These are phyloP conservation scores for Myoxocephalus aenaeus DNA, from an alignment of 2,797 vertebrate species.

Conservation along the genomic window DNA sequence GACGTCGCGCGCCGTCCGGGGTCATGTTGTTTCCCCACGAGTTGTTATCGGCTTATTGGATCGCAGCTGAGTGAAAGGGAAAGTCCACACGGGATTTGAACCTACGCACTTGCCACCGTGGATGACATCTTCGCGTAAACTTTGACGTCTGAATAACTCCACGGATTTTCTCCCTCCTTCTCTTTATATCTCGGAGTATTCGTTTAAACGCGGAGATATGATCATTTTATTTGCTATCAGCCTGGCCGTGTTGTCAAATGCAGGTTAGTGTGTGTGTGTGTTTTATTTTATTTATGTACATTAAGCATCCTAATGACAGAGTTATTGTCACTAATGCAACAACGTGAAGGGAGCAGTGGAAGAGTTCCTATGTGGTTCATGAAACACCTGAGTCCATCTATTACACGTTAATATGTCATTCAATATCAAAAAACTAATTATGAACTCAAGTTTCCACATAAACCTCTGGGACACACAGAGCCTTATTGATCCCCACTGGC, in stretches of 20 bases:
- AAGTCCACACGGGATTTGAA: constrained; percentile 71
- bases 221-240: constrained; percentile 56
- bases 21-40: constrained; percentile 58
- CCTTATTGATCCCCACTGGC: neutral
- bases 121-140: constrained; percentile 46
- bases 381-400: neutral
- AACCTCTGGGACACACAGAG: neutral
- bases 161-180: neutral
- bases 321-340: constrained; percentile 7
- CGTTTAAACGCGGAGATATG: constrained; percentile 59
- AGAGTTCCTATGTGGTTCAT: rapidly evolving
- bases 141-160: constrained; percentile 39
- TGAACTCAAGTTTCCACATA: neutral
- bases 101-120: constrained; percentile 53
- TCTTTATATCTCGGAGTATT: constrained; percentile 42
- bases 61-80: constrained; percentile 75
- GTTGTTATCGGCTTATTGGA: constrained; percentile 55
- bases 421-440: rapidly evolving
- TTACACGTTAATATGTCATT: neutral
- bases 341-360: constrained; percentile 2
- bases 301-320: constrained; percentile 19
- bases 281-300: neutral
- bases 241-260: constrained; percentile 64
- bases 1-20: constrained; percentile 60
- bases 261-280: constrained; percentile 73